phyloP scores from a whole-genome alignment of 2,888 invertebrate species.

The Nipponacmea schrenckii region DNA sequence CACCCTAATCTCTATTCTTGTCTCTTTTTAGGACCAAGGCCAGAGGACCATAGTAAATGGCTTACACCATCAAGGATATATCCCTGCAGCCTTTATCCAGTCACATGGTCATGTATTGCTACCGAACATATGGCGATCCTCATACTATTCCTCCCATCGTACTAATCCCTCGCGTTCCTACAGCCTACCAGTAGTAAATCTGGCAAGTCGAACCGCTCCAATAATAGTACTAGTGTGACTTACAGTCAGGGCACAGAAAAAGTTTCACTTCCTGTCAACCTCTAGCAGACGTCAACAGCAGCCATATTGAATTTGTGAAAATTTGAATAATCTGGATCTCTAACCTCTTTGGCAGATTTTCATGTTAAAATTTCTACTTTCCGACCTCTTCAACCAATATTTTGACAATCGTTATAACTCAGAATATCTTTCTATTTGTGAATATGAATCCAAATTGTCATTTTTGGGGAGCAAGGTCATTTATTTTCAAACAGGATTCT shows the following conservation, averaged over 20 bases:
- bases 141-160: constrained; percentile 50
- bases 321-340: no score
- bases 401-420: no score
- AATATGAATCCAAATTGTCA: no score
- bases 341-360: no score
- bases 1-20: neutral
- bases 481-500: no score
- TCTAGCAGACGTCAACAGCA: constrained; percentile 36
- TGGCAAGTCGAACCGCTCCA: constrained; percentile 58
- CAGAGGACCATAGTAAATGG: constrained; percentile 44
- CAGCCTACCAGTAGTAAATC: constrained; percentile 62
- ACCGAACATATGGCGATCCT: constrained; percentile 40
- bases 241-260: constrained; percentile 60
- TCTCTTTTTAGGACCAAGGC: constrained; percentile 23
- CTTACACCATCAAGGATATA: constrained; percentile 60
- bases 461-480: no score
- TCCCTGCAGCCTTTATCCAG: constrained; percentile 59
- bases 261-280: constrained; percentile 58
- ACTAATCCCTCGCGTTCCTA: constrained; percentile 59
- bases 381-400: no score
- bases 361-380: no score
- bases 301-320: neutral
- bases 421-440: no score
- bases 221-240: constrained; percentile 55
- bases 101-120: constrained; percentile 48